Evolutionary conservation across 2,797 vertebrate genomes (phyloP), one percentile per base, ranked within the genome.

Genomic region (Holocentrus rufus): DNA sequence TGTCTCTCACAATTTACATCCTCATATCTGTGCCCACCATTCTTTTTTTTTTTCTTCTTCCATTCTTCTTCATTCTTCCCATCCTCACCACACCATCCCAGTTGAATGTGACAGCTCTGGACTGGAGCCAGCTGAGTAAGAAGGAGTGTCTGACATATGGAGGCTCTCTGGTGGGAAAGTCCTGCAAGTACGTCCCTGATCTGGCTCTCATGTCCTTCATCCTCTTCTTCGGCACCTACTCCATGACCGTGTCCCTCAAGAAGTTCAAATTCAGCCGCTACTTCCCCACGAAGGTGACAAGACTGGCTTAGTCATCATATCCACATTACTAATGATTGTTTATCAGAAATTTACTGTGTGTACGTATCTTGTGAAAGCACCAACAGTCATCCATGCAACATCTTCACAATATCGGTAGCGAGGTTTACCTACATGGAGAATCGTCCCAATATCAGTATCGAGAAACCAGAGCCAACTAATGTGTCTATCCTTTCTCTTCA

Each of bases 131-230:
- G 92, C 94, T 99, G 81, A 96, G 97, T 78, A 98, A 97, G 93
- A 97, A 96, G 91, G 96, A 99, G 79, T 99, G 97, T 82, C 86
- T 98, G 76, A 96, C 90, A 74, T 99, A 98, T 0, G 97, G 97
- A 0, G 98, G 98, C 52, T 94, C 92, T 65, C 92, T 99, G 44
- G 92, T 96, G 20, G 98, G 98, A 9, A 95, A 94, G 56, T 95
- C 96, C 89, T 99, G 97, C 89, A 94, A 94, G 65, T 99, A 92
- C 0, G 91, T 97, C 79, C 98, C 97, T 0, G 98, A 99, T 85
- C 86, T 99, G 92, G 97, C 97, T 1, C 96, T 99, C 68, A 97
- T 99, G 96, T 99, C 97, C 82, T 98, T 99, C 94, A 98, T 99
- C 89, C 96, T 99, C 83, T 99, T 99, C 95, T 97, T 99, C 0